Conservation (phyloP, 2,797 vertebrate genomes). For the Percopsis omiscomaycus region DNA sequence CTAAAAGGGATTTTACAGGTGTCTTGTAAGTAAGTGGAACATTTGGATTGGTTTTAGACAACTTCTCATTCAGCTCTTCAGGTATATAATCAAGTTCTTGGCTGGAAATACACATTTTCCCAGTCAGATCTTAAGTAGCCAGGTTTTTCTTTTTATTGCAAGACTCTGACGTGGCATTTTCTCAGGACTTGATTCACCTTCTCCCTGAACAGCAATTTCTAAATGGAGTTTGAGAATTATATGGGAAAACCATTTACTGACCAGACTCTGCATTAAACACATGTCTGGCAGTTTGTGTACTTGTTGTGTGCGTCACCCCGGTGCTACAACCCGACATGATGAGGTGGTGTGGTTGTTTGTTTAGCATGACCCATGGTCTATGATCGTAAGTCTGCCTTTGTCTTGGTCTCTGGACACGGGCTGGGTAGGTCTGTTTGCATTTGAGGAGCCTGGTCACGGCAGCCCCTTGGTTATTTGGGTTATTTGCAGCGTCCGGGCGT, state of each 20-base stretch:
- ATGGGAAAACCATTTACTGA: slow-evolving; percentile 37
- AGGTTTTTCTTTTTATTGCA: slow-evolving; percentile 25
- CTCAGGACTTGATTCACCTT: slow-evolving; percentile 56
- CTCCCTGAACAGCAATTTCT: slow-evolving; percentile 43
- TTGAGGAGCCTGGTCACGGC: slow-evolving; percentile 56
- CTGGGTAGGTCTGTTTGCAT: slow-evolving; percentile 46
- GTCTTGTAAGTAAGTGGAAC: slow-evolving; percentile 3
- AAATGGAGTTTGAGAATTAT: slow-evolving; percentile 48
- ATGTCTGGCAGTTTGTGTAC: slow-evolving; percentile 53
- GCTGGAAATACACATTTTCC: slow-evolving; percentile 15
- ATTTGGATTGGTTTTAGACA: neutral
- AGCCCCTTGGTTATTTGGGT: slow-evolving; percentile 45
- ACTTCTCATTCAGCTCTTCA: neutral
- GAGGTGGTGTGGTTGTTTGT: slow-evolving; percentile 61
- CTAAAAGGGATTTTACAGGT: neutral
- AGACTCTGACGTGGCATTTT: slow-evolving; percentile 31
- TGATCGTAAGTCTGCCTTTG: slow-evolving; percentile 60
- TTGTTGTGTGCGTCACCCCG: slow-evolving; percentile 58
- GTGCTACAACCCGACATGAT: slow-evolving; percentile 39
- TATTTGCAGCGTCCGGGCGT: slow-evolving; percentile 51
- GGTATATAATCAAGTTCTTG: slow-evolving; percentile 11
- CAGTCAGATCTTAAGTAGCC: slow-evolving; percentile 19
- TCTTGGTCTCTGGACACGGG: slow-evolving; percentile 38
- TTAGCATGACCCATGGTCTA: slow-evolving; percentile 58
- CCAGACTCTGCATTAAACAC: slow-evolving; percentile 55